Evolutionary conservation across 2,113 vertebrate species (phyloP).

Genomic region (Channa argus): DNA sequence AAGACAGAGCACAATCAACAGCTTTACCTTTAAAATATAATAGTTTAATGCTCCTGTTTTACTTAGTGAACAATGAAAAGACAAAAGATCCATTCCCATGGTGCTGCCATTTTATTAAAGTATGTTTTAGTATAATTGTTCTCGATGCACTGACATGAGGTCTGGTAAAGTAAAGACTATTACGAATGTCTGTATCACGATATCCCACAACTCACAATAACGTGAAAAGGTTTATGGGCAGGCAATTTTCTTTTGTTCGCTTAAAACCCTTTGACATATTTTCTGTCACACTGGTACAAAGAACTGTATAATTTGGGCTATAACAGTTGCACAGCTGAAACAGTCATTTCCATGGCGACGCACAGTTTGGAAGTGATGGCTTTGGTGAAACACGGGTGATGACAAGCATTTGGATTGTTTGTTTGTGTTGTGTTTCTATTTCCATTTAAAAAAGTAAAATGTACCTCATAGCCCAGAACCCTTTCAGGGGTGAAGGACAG

Average conservation of each 20-base stretch:
- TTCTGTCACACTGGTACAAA: constrained; percentile 57
- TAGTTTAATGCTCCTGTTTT: constrained; percentile 30
- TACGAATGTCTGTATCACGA: constrained; percentile 19
- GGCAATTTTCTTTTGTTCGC: constrained; percentile 69
- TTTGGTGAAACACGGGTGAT: constrained; percentile 66
- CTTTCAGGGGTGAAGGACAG: constrained; percentile 90
- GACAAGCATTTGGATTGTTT: constrained; percentile 67
- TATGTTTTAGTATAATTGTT: neutral
- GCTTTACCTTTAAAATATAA: constrained; percentile 30
- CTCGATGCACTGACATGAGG: constrained; percentile 4
- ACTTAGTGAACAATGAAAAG: constrained; percentile 19
- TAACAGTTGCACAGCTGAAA: constrained; percentile 44
- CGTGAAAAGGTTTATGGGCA: constrained; percentile 43
- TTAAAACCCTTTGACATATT: constrained; percentile 54
- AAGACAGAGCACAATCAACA: constrained; percentile 6
- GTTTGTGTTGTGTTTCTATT: constrained; percentile 64
- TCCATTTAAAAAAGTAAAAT: constrained; percentile 75
- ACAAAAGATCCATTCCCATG: neutral
- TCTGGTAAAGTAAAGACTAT: constrained; percentile 9
- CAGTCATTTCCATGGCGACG: constrained; percentile 68
- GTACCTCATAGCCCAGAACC: constrained; percentile 95
- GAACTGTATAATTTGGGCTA: constrained; percentile 66
- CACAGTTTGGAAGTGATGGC: constrained; percentile 58
- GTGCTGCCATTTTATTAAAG: neutral
- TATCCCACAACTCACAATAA: constrained; percentile 46